phyloP scores from a whole-genome alignment of 1,140 invertebrate genomes.

The Leptopilina clavipes region DNA sequence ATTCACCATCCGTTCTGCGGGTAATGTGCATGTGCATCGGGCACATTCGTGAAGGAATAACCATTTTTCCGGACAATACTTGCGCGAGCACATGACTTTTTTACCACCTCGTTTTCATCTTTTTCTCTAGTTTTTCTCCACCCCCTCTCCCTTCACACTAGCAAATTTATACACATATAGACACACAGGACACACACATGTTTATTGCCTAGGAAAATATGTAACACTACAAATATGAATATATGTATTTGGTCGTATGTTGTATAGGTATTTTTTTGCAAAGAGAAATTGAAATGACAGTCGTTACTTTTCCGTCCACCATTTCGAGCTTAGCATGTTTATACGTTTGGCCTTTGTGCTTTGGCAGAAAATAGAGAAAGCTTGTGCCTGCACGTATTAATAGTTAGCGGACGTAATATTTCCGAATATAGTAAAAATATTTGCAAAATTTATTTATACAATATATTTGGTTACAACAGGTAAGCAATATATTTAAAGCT shows the following conservation, averaged over 20 bases:
- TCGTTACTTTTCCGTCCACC: neutral
- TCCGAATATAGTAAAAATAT: no score
- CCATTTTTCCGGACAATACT: constrained; percentile 55
- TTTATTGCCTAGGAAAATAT: neutral
- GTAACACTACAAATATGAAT: neutral
- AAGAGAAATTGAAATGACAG: constrained; percentile 19
- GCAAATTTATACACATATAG: no score
- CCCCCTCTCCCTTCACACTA: constrained; percentile 41
- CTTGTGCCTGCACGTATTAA: neutral
- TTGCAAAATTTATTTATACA: no score
- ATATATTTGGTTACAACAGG: constrained; percentile 48
- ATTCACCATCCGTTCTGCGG: constrained; percentile 62
- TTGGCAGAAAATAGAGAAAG: neutral
- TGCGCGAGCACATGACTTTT: constrained; percentile 55
- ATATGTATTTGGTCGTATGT: neutral
- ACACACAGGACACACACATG: constrained; percentile 22
- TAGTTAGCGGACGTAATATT: neutral
- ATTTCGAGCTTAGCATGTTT: constrained; percentile 29
- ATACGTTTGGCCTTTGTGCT: constrained; percentile 32
- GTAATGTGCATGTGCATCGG: constrained; percentile 65
- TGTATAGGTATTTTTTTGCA: neutral
- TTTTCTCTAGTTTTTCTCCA: constrained; percentile 38
- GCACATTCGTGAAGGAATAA: constrained; percentile 68
- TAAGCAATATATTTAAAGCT: no score
- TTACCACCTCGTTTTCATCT: constrained; percentile 49